Base-by-base conservation (phyloP, 2,113 vertebrate species). In the Spermophilus dauricus region DNA sequence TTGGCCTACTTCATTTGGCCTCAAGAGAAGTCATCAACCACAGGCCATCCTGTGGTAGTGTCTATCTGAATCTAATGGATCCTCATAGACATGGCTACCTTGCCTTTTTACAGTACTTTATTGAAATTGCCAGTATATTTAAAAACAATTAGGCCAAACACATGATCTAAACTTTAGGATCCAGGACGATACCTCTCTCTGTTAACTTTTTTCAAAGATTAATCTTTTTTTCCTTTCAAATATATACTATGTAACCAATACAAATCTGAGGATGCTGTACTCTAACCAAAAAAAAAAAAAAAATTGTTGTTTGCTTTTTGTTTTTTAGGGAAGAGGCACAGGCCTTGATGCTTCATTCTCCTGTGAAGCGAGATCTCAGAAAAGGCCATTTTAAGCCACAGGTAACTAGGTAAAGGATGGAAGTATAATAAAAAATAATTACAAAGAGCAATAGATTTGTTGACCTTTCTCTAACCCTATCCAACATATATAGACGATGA, bases 1-100 rank as follows among this genome's bases (percentile, higher is more conserved):
- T n/a, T n/a, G n/a, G n/a, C n/a, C n/a, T n/a, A n/a, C n/a, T n/a
- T 92, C 18, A 53, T 76, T 86, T 88, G 84, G 34, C 85, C 86
- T 70, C 9, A 82, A 30, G 30, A 86, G 48, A 95, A 89, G 53
- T 53, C 53, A 22, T 53, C 20, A 78, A n/a, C 20, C 16, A 18
- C 9, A 92, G 63, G 9, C 58, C 37, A 18, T 34, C 39, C 70
- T 39, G 24, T 75, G 18, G 22, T 39, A 39, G 8, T 65, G 24
- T n/a, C 39, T n/a, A 17, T 48, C 75, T 9, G 30, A 34, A 80
- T n/a, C 32, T 81, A 88, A 93, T 0, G 14, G 4, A 51, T 45
- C 34, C 10, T 30, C 3, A 24, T 1, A 84, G 61, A n/a, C 8
- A 17, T 42, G 9, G 56, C 28, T 61, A 58, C 14, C 37, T 0